A percentile compares a stretch with the other conserved stretches of the same genome.
Evolutionary conservation across 2,888 invertebrate species (phyloP).

Genomic region (Phengaris alcon): DNA sequence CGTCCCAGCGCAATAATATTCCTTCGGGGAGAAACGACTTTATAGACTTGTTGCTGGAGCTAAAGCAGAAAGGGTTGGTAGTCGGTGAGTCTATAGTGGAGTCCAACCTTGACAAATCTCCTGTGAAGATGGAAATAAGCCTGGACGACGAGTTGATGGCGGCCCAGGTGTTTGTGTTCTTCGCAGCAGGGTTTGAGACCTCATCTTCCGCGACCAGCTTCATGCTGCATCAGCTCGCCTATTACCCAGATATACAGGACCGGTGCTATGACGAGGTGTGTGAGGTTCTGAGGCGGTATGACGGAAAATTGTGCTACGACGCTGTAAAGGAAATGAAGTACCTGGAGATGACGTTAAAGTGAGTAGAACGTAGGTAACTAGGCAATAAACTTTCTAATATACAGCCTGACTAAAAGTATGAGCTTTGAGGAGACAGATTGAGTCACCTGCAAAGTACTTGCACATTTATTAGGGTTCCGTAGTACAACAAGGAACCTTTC

Average conservation of each 20-base stretch:
- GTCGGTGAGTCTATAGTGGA: conserved; percentile 56
- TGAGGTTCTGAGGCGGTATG: conserved; percentile 49
- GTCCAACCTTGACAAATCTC: conserved; percentile 48
- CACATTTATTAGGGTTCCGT: no score
- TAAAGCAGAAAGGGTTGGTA: conserved; percentile 52
- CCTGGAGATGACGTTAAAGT: conserved; percentile 44
- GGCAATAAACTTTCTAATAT: not conserved
- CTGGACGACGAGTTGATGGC: conserved; percentile 50
- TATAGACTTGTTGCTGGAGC: conserved; percentile 48
- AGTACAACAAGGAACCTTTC: no score
- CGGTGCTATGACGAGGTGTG: conserved; percentile 62
- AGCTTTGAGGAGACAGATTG: no score
- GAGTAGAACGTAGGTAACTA: not conserved
- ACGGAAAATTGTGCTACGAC: conserved; percentile 57
- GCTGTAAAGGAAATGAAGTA: conserved; percentile 53
- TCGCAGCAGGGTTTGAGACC: conserved; percentile 71
- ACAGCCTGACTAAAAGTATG: not conserved
- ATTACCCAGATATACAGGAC: conserved; percentile 57
- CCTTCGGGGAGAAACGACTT: conserved; percentile 52
- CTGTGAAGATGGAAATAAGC: conserved; percentile 48
- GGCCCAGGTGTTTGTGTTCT: conserved; percentile 61
- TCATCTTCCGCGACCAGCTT: conserved; percentile 65
- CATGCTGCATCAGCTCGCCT: conserved; percentile 60
- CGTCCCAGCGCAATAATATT: conserved; percentile 51
- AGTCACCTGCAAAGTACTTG: no score